phyloP scores from a whole-genome alignment of 2,888 invertebrate species.

The Melikaiella ostensackeni region DNA sequence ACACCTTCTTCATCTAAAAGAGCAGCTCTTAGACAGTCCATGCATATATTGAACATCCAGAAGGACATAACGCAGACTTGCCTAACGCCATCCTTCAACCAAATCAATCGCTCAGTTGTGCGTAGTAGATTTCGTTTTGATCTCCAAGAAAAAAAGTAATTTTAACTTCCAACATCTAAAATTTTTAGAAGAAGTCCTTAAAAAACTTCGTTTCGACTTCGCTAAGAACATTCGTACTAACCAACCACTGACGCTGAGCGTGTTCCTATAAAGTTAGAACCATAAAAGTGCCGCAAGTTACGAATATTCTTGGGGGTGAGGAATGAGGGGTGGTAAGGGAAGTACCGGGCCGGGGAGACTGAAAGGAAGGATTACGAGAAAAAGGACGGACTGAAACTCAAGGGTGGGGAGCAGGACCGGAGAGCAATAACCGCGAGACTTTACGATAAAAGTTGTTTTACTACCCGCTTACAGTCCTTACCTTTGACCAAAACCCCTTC shows the following conservation, averaged over 20 bases:
- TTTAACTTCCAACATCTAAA: not conserved
- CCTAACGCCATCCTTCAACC: too few relatives aligned
- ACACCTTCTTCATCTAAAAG: too few relatives aligned
- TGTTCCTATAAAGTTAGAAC: slow-evolving; percentile 33
- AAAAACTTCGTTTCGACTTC: not conserved
- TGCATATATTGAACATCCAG: too few relatives aligned
- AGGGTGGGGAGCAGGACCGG: not conserved
- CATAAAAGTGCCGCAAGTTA: slow-evolving; percentile 29
- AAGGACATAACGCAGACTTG: too few relatives aligned
- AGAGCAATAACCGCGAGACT: slow-evolving; percentile 36
- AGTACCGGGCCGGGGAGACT: not conserved
- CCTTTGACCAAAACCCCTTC: slow-evolving; percentile 40
- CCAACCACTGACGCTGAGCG: not conserved
- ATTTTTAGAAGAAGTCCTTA: not conserved
- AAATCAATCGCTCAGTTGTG: too few relatives aligned
- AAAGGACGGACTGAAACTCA: slow-evolving; percentile 10
- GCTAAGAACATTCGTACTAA: not conserved
- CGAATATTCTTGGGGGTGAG: not conserved
- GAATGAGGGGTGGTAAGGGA: not conserved
- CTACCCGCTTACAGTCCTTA: slow-evolving; percentile 38
- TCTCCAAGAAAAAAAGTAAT: too few relatives aligned
- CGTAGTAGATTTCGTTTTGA: too few relatives aligned
- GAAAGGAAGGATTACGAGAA: slow-evolving; percentile 33
- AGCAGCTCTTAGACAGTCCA: too few relatives aligned
- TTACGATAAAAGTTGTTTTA: slow-evolving; percentile 40